These are phyloP conservation scores for Sisyra terminalis DNA, from an alignment of 2,888 invertebrate species.

Conservation along the genomic window DNA sequence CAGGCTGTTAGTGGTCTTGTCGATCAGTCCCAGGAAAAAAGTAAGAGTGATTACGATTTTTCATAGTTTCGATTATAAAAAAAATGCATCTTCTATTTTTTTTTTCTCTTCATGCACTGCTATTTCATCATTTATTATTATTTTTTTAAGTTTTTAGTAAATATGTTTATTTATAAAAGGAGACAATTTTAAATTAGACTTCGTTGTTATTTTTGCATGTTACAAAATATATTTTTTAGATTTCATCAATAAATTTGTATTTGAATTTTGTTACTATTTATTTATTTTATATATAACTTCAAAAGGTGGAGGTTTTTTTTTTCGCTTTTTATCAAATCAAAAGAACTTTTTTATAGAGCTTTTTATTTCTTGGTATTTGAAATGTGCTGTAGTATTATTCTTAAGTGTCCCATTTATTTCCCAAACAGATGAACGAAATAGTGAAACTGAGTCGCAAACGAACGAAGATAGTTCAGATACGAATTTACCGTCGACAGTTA, in stretches of 20 bases:
- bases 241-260: too few species aligned
- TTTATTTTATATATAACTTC: slow-evolving; percentile 9
- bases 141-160: slow-evolving; percentile 10
- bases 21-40: slow-evolving; percentile 61
- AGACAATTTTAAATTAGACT: too few species aligned
- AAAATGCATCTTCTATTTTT: slow-evolving; percentile 9
- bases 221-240: too few species aligned
- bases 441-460: slow-evolving; percentile 77
- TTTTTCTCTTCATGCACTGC: slow-evolving; percentile 10
- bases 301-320: too few species aligned
- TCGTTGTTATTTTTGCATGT: too few species aligned
- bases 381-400: background rate
- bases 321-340: slow-evolving; percentile 3
- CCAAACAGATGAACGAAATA: slow-evolving; percentile 56
- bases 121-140: slow-evolving; percentile 4
- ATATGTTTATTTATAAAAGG: slow-evolving; percentile 7
- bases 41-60: slow-evolving; percentile 33
- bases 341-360: slow-evolving; percentile 7
- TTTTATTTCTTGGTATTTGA: too few species aligned
- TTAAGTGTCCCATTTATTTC: too few species aligned
- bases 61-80: slow-evolving; percentile 3
- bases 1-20: slow-evolving; percentile 70
- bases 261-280: slow-evolving; percentile 5
- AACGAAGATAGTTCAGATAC: slow-evolving; percentile 56
- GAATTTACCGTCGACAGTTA: slow-evolving; percentile 25